Conservation (phyloP, 2,113 vertebrate species). For the Calyptommatus sinebrachiatus region DNA sequence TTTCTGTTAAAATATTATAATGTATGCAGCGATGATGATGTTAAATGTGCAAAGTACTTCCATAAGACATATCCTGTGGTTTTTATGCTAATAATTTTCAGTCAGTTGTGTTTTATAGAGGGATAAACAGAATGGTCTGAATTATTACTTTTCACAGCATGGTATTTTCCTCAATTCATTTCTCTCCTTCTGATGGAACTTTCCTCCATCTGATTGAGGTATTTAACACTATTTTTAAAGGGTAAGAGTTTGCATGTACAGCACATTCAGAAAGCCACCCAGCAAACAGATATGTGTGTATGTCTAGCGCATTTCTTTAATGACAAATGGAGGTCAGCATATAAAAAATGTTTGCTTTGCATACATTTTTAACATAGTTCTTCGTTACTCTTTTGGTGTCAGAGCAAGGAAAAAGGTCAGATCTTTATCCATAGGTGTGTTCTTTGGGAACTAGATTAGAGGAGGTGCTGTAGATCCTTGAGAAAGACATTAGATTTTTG, state of each 20-base stretch:
- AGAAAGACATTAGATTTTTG: background rate
- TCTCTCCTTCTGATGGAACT: constrained; percentile 18
- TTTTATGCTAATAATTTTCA: constrained; percentile 64
- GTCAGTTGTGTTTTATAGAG: constrained; percentile 47
- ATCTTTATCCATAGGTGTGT: background rate
- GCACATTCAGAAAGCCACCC: background rate
- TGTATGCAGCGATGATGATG: constrained; percentile 68
- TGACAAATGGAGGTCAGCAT: background rate
- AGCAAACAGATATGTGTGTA: background rate
- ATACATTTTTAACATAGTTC: background rate
- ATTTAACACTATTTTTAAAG: constrained; percentile 18
- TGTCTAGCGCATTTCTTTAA: background rate
- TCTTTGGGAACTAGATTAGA: background rate
- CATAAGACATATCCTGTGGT: constrained; percentile 60
- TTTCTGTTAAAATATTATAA: constrained; percentile 71
- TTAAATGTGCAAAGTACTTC: constrained; percentile 64
- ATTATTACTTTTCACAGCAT: constrained; percentile 41
- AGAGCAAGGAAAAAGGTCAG: background rate
- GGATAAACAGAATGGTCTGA: constrained; percentile 43
- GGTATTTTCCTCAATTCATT: constrained; percentile 37
- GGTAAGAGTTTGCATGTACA: constrained; percentile 24
- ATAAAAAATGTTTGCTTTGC: background rate
- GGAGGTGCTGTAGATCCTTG: background rate
- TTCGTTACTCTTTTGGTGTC: background rate
- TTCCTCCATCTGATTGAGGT: constrained; percentile 37